Conservation (phyloP, 2,888 invertebrate genomes). For the Phoronis australis region DNA sequence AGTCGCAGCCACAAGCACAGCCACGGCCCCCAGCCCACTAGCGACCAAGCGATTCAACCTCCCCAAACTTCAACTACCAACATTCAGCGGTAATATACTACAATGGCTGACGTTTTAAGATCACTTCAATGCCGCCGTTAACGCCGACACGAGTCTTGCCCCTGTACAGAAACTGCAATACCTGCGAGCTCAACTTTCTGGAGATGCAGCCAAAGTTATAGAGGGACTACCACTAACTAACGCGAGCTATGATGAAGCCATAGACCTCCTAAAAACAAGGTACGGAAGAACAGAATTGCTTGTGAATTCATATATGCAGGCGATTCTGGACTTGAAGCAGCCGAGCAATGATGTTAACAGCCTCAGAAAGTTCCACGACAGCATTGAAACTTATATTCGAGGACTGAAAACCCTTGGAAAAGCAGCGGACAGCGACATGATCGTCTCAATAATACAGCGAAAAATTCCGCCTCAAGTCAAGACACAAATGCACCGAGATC, state of each 20-base stretch:
- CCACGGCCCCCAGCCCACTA: too few relatives aligned
- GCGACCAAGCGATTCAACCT: too few relatives aligned
- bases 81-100: too few relatives aligned
- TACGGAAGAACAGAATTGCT: not conserved
- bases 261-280: not conserved
- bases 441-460: too few relatives aligned
- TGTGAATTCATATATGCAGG: not conserved
- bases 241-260: not conserved
- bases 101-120: not conserved
- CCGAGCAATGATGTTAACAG: not conserved
- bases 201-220: not conserved
- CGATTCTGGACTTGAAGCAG: not conserved
- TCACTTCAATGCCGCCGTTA: not conserved
- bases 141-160: not conserved
- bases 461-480: too few relatives aligned
- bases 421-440: too few relatives aligned
- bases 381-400: too few relatives aligned
- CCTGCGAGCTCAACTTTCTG: not conserved
- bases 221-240: not conserved
- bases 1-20: too few relatives aligned
- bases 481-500: too few relatives aligned
- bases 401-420: too few relatives aligned
- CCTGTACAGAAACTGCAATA: slow-evolving; percentile 1
- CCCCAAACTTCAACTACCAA: too few relatives aligned
- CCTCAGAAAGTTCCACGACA: too few relatives aligned